A percentile compares a stretch with the other conserved stretches of the same genome.
Conservation (phyloP, 2,888 invertebrate genomes). For the Abscondita cerata region DNA sequence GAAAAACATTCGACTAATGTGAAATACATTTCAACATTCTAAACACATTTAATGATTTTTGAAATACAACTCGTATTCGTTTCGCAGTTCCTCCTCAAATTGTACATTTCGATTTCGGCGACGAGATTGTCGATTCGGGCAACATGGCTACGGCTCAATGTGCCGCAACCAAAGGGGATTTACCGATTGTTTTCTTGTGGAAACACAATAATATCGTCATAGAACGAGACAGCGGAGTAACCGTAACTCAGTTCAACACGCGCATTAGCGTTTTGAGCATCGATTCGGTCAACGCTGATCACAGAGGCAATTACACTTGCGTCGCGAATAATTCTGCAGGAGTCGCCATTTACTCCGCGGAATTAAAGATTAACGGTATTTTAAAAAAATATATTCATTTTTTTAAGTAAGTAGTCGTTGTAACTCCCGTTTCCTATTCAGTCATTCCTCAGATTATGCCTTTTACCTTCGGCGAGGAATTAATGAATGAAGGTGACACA, state of each 20-base stretch:
- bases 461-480: constrained; percentile 62
- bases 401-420: too few species aligned
- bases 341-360: constrained; percentile 69
- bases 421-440: constrained; percentile 51
- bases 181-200: constrained; percentile 76
- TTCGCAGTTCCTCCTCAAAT: constrained; percentile 54
- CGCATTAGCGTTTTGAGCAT: constrained; percentile 73
- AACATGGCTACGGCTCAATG: constrained; percentile 74
- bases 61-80: background rate
- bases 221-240: constrained; percentile 59
- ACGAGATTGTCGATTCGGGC: constrained; percentile 71
- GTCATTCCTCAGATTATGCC: constrained; percentile 48
- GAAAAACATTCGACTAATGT: too few species aligned
- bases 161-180: constrained; percentile 75
- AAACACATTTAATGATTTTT: constrained; percentile 6
- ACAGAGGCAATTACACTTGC: constrained; percentile 80
- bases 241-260: constrained; percentile 66
- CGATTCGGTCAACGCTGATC: constrained; percentile 72
- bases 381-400: too few species aligned
- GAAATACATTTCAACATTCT: too few species aligned
- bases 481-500: constrained; percentile 73
- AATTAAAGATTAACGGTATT: constrained; percentile 76
- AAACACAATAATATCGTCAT: constrained; percentile 66
- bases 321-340: constrained; percentile 77
- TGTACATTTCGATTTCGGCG: constrained; percentile 57